Base-by-base conservation (phyloP, 2,113 vertebrate genomes). In the Herpetotheres cachinnans region DNA sequence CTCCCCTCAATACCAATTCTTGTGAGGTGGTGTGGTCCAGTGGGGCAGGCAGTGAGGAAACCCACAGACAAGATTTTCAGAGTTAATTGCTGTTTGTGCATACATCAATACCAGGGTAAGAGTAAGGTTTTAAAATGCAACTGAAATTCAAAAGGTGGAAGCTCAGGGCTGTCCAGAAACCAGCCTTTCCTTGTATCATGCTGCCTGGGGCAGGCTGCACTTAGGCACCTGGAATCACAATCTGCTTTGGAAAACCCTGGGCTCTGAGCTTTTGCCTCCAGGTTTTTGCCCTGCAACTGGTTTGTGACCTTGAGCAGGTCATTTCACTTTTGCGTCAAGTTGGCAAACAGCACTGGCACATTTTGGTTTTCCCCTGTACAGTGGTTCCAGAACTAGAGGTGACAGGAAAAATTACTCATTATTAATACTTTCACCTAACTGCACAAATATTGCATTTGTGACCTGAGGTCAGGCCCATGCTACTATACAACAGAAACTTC, bases 181-280 rank as follows among this genome's bases (percentile, higher is more conserved):
- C 38, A 72, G 19, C 4, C 15, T 47, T 72, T 36, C 36, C 69
- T 54, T 90, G 40, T 72, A 10, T 36, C 5, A 0, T 44, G 49
- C 32, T 76, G 6, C 29, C 29, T 0, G 2, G 30, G 70, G 36
- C 59, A 6, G 1, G 0, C 42, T 73, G 54, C 26, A 6, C 12
- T 50, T 49, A 4, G 16, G 29, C 1, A 1, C 27, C 65, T 63
- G n/a, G 36, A 49, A 34, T 66, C 49, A 56, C 0, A 1, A 0
- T 40, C 67, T 92, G 63, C 58, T 47, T 80, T 73, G 54, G 24
- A 80, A 73, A 18, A 83, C 50, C 69, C 21, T 49, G 74, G 32
- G 9, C 38, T 82, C 65, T 88, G 34, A 90, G 18, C 4, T 50
- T 80, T 65, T 82, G 47, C 59, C 25, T 85, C 25, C 40, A 27